Evolutionary conservation across 37 sponge, comb jelly and placozoan species (phyloP).

Genomic region (Tethya wilhelma): DNA sequence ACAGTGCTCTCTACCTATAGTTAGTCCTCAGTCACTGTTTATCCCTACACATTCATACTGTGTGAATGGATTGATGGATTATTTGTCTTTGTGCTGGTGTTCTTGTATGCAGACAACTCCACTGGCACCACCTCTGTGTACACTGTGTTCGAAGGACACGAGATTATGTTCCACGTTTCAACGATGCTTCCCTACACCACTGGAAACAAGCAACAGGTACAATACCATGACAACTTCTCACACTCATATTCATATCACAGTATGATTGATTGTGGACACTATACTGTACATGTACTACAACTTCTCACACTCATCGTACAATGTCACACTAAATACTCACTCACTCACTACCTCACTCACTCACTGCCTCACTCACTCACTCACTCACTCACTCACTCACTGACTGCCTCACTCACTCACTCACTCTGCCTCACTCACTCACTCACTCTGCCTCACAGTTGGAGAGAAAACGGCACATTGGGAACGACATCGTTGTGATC

Average conservation of each 20-base stretch:
- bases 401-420: not conserved
- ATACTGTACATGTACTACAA: no score
- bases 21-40: no score
- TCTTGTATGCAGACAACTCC: conserved; percentile 46
- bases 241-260: no score
- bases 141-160: conserved; percentile 84
- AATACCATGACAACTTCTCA: no score
- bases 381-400: not conserved
- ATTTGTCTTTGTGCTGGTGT: not conserved
- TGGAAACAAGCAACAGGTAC: conserved; percentile 79
- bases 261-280: no score
- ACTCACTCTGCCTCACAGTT: conserved; percentile 36
- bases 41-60: no score
- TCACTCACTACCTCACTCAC: not conserved
- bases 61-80: no score
- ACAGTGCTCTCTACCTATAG: not conserved
- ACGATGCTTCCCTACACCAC: conserved; percentile 77
- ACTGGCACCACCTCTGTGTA: conserved; percentile 80
- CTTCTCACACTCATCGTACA: not conserved
- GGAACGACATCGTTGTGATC: conserved; percentile 87
- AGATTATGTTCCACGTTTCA: conserved; percentile 93
- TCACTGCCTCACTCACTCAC: not conserved
- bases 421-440: not conserved
- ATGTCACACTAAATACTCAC: not conserved
- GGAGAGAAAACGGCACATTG: conserved; percentile 88